These are phyloP conservation scores for Acronicta aceris DNA, from an alignment of 2,888 invertebrate species.

Conservation along the genomic window DNA sequence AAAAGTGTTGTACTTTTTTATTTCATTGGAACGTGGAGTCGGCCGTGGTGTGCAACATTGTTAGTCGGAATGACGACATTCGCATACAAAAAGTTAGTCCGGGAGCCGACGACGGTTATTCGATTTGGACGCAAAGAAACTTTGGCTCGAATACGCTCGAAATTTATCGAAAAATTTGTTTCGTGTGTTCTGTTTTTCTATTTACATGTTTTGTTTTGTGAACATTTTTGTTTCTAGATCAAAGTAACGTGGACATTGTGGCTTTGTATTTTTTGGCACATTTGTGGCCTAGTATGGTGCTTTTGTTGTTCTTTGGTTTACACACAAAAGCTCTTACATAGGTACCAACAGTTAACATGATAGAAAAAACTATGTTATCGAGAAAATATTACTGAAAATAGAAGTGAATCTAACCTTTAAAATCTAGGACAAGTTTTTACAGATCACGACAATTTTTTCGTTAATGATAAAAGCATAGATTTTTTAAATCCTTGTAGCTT, in stretches of 20 bases:
- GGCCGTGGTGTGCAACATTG: conserved; percentile 33
- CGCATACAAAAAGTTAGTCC: conserved; percentile 43
- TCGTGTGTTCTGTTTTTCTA: conserved; percentile 11
- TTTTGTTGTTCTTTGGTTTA: background rate
- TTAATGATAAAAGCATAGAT: no score
- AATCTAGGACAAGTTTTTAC: no score
- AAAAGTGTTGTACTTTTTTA: conserved; percentile 7
- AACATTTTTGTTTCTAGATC: conserved; percentile 1
- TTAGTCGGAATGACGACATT: conserved; percentile 29
- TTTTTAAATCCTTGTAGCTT: no score
- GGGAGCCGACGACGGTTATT: conserved; percentile 39
- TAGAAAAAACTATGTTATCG: no score
- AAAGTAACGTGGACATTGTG: background rate
- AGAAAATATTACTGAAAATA: no score
- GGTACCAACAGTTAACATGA: no score
- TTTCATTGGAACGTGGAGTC: conserved; percentile 10
- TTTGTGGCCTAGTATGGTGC: background rate
- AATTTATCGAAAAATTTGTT: conserved; percentile 28
- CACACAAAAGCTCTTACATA: no score
- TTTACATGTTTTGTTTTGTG: conserved; percentile 4
- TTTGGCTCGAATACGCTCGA: conserved; percentile 29
- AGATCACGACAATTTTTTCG: no score
- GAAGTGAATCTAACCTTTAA: no score
- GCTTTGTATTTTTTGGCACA: background rate
- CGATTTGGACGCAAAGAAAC: conserved; percentile 46